Conservation (phyloP, 2,888 invertebrate genomes). For the Lepidochrysops patricia region DNA sequence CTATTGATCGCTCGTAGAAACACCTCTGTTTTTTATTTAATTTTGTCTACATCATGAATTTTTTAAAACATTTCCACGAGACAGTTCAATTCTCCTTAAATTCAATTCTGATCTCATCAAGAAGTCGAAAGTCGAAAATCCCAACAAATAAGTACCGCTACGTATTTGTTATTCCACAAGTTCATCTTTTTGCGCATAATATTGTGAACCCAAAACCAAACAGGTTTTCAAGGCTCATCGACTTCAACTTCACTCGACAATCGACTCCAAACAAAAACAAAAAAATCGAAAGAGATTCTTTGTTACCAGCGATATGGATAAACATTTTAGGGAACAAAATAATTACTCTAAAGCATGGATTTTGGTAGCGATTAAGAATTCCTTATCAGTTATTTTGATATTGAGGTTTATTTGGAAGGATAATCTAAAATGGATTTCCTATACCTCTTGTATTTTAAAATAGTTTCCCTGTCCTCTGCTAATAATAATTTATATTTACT, state of each 20-base stretch:
- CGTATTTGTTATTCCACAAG: slow-evolving; percentile 32
- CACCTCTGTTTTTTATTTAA: no score
- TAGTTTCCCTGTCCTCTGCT: no score
- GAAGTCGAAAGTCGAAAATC: neutral
- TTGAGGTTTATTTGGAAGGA: neutral
- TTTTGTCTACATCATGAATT: no score
- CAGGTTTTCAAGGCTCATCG: slow-evolving; percentile 35
- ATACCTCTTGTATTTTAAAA: no score
- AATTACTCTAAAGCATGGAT: neutral
- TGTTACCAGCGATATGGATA: neutral
- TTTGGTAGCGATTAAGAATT: neutral
- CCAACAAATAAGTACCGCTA: slow-evolving; percentile 31
- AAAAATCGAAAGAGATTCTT: neutral
- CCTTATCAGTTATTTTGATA: neutral
- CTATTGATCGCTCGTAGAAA: no score
- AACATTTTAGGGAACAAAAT: neutral
- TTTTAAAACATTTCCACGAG: neutral
- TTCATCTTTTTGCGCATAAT: slow-evolving; percentile 18
- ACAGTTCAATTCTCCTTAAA: neutral
- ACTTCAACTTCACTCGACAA: slow-evolving; percentile 12
- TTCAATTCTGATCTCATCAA: neutral
- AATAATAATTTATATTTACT: no score
- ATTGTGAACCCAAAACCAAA: slow-evolving; percentile 4
- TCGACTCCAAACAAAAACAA: neutral
- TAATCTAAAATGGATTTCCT: neutral